Evolutionary conservation across 2,888 invertebrate genomes (phyloP).

Genomic region (Lathronympha strigana): DNA sequence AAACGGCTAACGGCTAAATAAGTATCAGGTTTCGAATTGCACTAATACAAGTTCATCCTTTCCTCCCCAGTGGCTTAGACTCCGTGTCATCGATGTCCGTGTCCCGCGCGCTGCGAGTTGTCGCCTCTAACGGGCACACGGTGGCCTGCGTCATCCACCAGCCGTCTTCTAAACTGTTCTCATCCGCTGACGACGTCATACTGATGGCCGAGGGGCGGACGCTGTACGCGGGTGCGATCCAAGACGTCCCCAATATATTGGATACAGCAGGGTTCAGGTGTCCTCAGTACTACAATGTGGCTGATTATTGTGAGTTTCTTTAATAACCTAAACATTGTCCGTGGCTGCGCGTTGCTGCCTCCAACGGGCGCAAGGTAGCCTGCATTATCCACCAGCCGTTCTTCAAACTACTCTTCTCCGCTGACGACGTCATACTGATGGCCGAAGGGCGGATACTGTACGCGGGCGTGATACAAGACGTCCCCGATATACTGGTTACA

Average conservation of each 20-base stretch:
- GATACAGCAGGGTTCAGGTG: conserved; percentile 85
- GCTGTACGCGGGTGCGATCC: conserved; percentile 87
- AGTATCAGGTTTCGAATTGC: neutral
- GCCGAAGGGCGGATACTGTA: conserved; percentile 88
- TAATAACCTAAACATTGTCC: conserved; percentile 63
- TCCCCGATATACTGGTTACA: conserved; percentile 84
- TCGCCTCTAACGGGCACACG: conserved; percentile 87
- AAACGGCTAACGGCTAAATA: too few species aligned
- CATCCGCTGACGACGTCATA: conserved; percentile 89
- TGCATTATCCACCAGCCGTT: conserved; percentile 93
- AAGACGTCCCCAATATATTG: conserved; percentile 85
- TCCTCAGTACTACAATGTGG: conserved; percentile 91
- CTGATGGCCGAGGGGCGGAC: conserved; percentile 87
- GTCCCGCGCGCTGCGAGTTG: conserved; percentile 84
- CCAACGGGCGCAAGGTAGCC: conserved; percentile 87
- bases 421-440: conserved; percentile 89
- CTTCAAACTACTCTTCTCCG: conserved; percentile 88
- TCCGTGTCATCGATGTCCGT: conserved; percentile 88
- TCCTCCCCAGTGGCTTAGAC: conserved; percentile 82
- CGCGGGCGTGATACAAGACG: conserved; percentile 85
- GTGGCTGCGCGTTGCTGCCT: conserved; percentile 85
- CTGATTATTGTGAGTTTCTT: conserved; percentile 87
- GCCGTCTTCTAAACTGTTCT: conserved; percentile 90
- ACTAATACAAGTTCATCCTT: neutral
- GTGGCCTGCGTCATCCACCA: conserved; percentile 92